A percentile compares a stretch with the other conserved stretches of the same genome.
phyloP scores from a whole-genome alignment of 2,113 vertebrate genomes.

The crab-eating macaque (Macaca fascicularis) region T2T-MFA8v1.1 NC_088376.1:160455001-160455500 shows the following conservation, averaged over 20 bases:
- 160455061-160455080: neutral
- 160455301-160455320: neutral
- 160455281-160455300: constrained; percentile 18
- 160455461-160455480: neutral
- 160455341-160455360: no score
- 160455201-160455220: neutral
- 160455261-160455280: neutral
- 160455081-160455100: neutral
- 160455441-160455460: neutral
- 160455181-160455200: neutral
- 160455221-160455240: neutral
- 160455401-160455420: no score
- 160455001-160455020: neutral
- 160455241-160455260: neutral
- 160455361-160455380: no score
- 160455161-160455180: neutral
- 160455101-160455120: neutral
- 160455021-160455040: neutral
- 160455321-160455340: no score
- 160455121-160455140: neutral
- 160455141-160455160: neutral
- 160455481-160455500: neutral
- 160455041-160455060: neutral
- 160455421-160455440: neutral
- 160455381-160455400: no score